phyloP scores from a whole-genome alignment of 2,797 vertebrate species.

The Clarias platycephalus region DNA sequence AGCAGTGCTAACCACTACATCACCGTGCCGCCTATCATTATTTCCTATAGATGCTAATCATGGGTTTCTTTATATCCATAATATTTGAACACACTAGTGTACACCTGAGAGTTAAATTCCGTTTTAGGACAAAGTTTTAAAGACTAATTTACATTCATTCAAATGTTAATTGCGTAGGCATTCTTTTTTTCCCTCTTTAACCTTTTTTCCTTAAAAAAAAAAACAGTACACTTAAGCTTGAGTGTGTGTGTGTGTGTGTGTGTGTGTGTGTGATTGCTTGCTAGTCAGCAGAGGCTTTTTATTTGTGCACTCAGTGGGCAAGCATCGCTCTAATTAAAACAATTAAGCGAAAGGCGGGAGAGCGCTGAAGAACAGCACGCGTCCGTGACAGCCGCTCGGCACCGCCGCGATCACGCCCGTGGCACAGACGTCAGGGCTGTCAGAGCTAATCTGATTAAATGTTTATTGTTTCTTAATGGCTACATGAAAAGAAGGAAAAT shows the following conservation, averaged over 20 bases:
- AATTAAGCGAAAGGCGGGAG: constrained; percentile 61
- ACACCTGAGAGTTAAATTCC: too few relatives aligned
- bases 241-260: neutral
- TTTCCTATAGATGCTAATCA: too few relatives aligned
- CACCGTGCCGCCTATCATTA: too few relatives aligned
- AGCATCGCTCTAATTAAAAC: constrained; percentile 61
- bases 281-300: constrained; percentile 36
- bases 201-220: too few relatives aligned
- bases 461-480: constrained; percentile 53
- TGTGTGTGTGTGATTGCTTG: constrained; percentile 14
- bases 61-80: too few relatives aligned
- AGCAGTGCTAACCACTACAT: too few relatives aligned
- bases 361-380: constrained; percentile 54
- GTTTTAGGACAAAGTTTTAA: too few relatives aligned
- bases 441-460: constrained; percentile 60
- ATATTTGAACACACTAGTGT: too few relatives aligned
- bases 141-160: too few relatives aligned
- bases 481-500: constrained; percentile 37
- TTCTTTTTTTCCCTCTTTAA: too few relatives aligned
- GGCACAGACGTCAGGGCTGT: constrained; percentile 52
- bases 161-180: too few relatives aligned
- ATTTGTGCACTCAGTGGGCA: constrained; percentile 54
- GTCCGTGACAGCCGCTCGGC: constrained; percentile 55
- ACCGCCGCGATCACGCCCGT: constrained; percentile 53
- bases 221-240: too few relatives aligned